phyloP scores from a whole-genome alignment of 2,888 invertebrate genomes.

The Acrocyrtus sp. region DNA sequence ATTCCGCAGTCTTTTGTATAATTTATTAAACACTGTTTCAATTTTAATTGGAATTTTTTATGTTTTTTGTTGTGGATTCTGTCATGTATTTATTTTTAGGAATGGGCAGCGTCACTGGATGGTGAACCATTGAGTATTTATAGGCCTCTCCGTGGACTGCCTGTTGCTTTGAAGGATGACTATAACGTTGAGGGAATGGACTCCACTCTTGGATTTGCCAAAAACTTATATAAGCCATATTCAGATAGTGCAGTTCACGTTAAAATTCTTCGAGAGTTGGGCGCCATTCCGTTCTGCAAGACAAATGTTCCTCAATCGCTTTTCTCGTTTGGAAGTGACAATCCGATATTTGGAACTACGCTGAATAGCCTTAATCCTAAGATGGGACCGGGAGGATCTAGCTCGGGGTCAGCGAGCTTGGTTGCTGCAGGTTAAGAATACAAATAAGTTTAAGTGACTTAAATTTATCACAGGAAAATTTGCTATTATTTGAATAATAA shows the following conservation, averaged over 20 bases:
- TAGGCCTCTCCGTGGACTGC: constrained; percentile 65
- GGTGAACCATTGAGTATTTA: too few relatives aligned
- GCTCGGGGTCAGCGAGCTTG: constrained; percentile 48
- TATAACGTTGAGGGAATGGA: constrained; percentile 66
- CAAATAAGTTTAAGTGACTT: background rate
- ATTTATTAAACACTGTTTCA: constrained; percentile 60
- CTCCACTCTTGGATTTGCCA: constrained; percentile 64
- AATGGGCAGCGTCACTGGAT: too few relatives aligned
- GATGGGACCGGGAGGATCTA: constrained; percentile 52
- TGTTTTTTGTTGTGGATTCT: constrained; percentile 53
- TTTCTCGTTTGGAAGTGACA: constrained; percentile 58
- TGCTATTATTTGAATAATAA: too few relatives aligned
- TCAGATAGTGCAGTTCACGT: constrained; percentile 59
- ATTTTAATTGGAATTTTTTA: constrained; percentile 48
- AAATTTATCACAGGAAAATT: background rate
- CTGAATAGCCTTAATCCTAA: constrained; percentile 43
- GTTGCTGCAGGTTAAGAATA: constrained; percentile 44
- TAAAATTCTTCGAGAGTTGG: constrained; percentile 54
- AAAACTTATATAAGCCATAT: constrained; percentile 64
- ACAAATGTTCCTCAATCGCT: constrained; percentile 67
- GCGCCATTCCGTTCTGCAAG: constrained; percentile 61
- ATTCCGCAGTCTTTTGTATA: constrained; percentile 61
- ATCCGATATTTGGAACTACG: constrained; percentile 59
- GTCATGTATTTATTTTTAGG: constrained; percentile 50
- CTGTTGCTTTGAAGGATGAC: constrained; percentile 65